phyloP scores from a whole-genome alignment of 1,140 invertebrate genomes.

The Lethocerus indicus region DNA sequence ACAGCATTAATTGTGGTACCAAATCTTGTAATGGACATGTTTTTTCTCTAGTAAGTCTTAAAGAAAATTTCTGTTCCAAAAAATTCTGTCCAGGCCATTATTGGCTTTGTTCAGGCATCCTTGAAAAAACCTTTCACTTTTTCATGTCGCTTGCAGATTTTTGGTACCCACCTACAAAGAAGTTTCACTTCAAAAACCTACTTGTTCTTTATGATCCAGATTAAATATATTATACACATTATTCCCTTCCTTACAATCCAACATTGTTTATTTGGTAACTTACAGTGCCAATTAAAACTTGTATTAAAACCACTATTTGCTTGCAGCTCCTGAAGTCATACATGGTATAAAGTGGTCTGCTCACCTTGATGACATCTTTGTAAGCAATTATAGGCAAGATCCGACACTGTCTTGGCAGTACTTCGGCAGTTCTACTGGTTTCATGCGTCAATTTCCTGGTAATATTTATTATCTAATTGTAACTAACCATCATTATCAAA shows the following conservation, averaged over 20 bases:
- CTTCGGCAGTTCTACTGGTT: constrained; percentile 81
- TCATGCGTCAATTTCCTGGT: constrained; percentile 77
- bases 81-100: too few species aligned
- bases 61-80: too few species aligned
- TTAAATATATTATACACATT: not conserved
- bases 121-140: too few species aligned
- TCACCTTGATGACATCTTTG: constrained; percentile 64
- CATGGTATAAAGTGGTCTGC: constrained; percentile 55
- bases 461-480: constrained; percentile 8
- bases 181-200: not conserved
- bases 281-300: not conserved
- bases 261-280: not conserved
- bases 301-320: not conserved
- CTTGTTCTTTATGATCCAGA: not conserved
- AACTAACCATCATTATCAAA: not conserved
- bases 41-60: too few species aligned
- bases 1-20: too few species aligned
- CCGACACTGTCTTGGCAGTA: constrained; percentile 88
- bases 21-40: too few species aligned
- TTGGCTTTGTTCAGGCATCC: too few species aligned
- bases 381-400: constrained; percentile 70
- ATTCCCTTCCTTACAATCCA: not conserved
- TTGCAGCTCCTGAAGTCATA: constrained; percentile 14
- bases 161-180: not conserved
- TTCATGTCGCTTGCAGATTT: not conserved